Percentiles rank a stretch among this genome's conserved stretches.
These are phyloP conservation scores for Sapajus apella DNA, from an alignment of 2,113 vertebrate genomes.

Conservation along the genomic window DNA sequence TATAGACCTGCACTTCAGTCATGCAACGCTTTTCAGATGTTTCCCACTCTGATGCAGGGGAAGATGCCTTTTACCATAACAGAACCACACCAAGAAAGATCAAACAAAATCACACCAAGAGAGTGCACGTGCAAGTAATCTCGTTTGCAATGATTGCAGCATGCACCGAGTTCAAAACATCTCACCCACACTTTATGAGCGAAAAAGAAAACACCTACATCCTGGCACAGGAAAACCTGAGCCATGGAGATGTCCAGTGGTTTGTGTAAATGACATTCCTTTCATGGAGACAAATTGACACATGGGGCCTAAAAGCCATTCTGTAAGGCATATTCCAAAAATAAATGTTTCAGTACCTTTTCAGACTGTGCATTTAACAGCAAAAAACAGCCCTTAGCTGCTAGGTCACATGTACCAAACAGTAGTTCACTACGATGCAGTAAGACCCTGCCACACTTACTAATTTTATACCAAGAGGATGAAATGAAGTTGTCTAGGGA, in stretches of 20 bases:
- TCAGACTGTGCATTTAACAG: background rate
- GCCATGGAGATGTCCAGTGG: too few relatives aligned
- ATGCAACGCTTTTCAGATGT: background rate
- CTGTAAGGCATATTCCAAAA: background rate
- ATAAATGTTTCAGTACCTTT: background rate
- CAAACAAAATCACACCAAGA: background rate
- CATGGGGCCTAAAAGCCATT: background rate
- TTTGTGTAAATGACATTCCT: background rate
- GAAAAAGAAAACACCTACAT: background rate
- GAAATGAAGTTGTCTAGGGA: background rate
- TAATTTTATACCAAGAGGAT: background rate
- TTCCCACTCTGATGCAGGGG: background rate
- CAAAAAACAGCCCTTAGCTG: background rate
- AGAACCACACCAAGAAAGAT: background rate
- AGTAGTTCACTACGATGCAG: background rate
- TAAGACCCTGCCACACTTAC: background rate
- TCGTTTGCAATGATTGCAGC: background rate
- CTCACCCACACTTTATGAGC: background rate
- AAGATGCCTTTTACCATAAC: background rate
- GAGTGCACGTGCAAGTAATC: fast-evolving
- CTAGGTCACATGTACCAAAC: background rate
- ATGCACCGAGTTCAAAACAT: background rate
- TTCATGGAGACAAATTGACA: background rate
- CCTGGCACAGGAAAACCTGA: background rate
- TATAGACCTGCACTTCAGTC: background rate